These are phyloP conservation scores for Clangula hyemalis DNA, from an alignment of 2,797 vertebrate genomes.

Conservation along the genomic window DNA sequence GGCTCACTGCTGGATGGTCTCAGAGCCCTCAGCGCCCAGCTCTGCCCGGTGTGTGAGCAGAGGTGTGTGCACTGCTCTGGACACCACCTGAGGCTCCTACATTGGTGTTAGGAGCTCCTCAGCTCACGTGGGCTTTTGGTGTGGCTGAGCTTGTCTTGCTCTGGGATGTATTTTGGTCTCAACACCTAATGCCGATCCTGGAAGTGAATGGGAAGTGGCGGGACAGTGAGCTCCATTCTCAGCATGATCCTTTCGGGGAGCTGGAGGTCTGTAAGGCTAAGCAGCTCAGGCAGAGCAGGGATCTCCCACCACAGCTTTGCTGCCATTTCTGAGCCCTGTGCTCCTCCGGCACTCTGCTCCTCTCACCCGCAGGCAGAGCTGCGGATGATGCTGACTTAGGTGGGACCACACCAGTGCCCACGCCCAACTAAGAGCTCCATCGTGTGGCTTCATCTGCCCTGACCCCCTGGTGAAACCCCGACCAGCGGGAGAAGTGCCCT, in stretches of 20 bases:
- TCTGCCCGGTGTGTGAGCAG: neutral
- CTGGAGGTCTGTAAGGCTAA: neutral
- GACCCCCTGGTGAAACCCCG: too few species aligned
- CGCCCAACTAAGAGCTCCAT: rapidly evolving
- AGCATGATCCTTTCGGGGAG: rapidly evolving
- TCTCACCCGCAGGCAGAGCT: rapidly evolving
- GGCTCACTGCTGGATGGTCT: neutral
- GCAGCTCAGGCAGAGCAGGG: rapidly evolving
- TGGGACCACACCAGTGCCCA: rapidly evolving
- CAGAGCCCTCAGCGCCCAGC: neutral
- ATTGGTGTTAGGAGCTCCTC: rapidly evolving
- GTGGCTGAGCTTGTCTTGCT: neutral
- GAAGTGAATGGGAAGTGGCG: rapidly evolving
- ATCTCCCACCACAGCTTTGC: rapidly evolving
- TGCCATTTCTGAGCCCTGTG: neutral
- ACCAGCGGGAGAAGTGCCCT: too few species aligned
- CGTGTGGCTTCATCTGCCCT: rapidly evolving
- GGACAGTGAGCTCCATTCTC: neutral
- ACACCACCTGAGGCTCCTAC: rapidly evolving
- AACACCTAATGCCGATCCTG: neutral
- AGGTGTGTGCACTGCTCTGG: rapidly evolving
- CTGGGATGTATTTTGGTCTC: rapidly evolving
- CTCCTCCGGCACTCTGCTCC: neutral
- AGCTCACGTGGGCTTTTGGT: neutral
- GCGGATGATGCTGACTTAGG: rapidly evolving